These are phyloP conservation scores for Dermatemys mawii DNA, from an alignment of 2,113 vertebrate species.

Conservation along the genomic window DNA sequence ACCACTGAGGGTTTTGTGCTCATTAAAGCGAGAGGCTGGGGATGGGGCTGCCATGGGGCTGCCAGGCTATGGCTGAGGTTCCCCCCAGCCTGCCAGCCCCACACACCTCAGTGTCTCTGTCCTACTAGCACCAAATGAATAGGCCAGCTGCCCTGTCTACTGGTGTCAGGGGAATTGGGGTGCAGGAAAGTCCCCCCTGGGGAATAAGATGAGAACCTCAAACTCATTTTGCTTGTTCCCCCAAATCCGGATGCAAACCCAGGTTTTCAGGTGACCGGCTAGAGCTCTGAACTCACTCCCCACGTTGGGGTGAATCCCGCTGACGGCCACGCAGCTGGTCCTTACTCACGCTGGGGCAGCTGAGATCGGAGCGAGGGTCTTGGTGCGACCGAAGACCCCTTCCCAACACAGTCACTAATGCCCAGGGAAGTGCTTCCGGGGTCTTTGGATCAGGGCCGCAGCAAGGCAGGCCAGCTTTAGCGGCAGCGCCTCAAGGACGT, in stretches of 20 bases:
- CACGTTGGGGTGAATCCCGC: background rate
- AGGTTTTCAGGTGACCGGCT: background rate
- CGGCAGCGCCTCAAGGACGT: background rate
- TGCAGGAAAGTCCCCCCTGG: background rate
- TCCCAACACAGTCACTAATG: background rate
- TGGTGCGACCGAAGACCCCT: background rate
- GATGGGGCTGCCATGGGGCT: background rate
- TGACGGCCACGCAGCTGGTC: background rate
- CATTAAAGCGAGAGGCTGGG: slow-evolving; percentile 31
- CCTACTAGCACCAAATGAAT: background rate
- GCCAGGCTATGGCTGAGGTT: slow-evolving; percentile 14
- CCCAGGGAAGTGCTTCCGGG: background rate
- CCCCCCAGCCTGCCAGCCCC: background rate
- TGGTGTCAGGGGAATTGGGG: background rate
- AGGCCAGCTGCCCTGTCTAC: background rate
- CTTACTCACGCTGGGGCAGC: slow-evolving; percentile 61
- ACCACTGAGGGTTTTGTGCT: too few relatives aligned
- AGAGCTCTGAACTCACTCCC: background rate
- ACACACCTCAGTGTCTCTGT: background rate
- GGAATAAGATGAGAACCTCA: background rate
- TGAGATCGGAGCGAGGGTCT: slow-evolving; percentile 25
- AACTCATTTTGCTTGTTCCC: background rate
- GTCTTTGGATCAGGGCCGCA: background rate
- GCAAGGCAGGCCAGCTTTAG: background rate
- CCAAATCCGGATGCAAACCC: background rate